Base-by-base conservation (phyloP, 2,888 invertebrate species). In the Nephrotoma guestfalica region DNA sequence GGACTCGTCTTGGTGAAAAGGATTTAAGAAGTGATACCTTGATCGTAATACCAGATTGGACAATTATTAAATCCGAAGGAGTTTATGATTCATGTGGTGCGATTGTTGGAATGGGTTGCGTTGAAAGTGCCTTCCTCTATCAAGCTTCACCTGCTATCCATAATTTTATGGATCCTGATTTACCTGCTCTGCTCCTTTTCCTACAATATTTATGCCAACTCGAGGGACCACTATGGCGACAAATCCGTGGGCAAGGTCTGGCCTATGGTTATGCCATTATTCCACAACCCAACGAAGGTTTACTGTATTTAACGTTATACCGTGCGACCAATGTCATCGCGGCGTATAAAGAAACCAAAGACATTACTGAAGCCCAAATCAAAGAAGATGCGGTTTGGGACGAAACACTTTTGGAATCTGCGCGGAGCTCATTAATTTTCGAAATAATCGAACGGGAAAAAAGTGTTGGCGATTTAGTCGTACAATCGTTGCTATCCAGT, bases 391-490 rank as follows among this genome's bases (percentile, higher is more conserved):
- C 90, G 2, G 92, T 93, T 86, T 96, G 97, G 93, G 96, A 96
- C 87, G 92, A 93, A 9, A 94, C 95, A 83, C 92, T 97, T 87
- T 93, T 97, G 89, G 96, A 96, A 89, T 96, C 97, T 0, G 97
- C 97, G 0, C 95, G 95, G 89, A 96, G 97, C 90, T 96, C 97
- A 15, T 93, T 97, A n/a, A 94, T 97, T 88, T 98, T 96, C 91
- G 96, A 97, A 90, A 94, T 96, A 86, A 96, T 98, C 87, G 95
- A 96, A 88, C 93, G 94, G 88, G 97, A 97, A 91, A 95, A 96
- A 89, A 96, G 95, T 87, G 94, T 97, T 11, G 94, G 95, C 0
- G 94, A 95, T 89, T 94, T 96, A 40, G 95, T 96, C 41, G 90
- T 91, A 47, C 93, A 95, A 89, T 96, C 97, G 0, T 92, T 97